Percentiles rank a stretch among this genome's conserved stretches.
phyloP scores from a whole-genome alignment of 2,113 vertebrate genomes.

The Chaenocephalus aceratus region DNA sequence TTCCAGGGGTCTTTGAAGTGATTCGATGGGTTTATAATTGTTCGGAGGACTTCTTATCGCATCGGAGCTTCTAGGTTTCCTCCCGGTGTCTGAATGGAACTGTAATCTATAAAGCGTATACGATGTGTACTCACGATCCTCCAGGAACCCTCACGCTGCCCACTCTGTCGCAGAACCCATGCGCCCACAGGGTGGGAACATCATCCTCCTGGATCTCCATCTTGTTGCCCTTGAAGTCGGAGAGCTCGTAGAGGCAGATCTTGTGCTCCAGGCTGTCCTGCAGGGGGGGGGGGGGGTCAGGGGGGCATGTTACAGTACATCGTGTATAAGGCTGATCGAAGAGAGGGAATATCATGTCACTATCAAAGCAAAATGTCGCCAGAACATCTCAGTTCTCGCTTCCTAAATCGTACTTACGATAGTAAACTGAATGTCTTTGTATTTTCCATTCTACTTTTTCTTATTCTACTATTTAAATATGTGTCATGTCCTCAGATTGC shows the following conservation, averaged over 20 bases:
- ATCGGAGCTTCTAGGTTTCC: neutral
- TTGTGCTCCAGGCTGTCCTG: conserved; percentile 93
- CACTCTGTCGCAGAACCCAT: conserved; percentile 94
- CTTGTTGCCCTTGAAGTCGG: conserved; percentile 96
- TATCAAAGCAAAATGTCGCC: too few relatives aligned
- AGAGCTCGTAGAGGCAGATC: conserved; percentile 92
- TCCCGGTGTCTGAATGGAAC: neutral
- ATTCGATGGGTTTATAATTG: too few relatives aligned
- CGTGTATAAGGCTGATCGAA: too few relatives aligned
- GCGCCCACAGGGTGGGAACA: conserved; percentile 93
- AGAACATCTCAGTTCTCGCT: too few relatives aligned
- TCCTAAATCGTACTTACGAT: too few relatives aligned
- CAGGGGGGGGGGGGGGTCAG: neutral
- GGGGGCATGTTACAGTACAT: neutral
- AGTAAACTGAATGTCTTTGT: too few relatives aligned
- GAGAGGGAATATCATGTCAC: too few relatives aligned
- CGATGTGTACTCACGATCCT: conserved; percentile 88
- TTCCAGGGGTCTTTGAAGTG: too few relatives aligned
- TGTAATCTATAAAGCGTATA: neutral
- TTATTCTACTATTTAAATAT: too few relatives aligned
- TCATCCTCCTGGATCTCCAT: conserved; percentile 96
- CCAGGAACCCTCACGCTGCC: conserved; percentile 93
- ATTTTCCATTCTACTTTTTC: too few relatives aligned
- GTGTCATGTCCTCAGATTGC: too few relatives aligned
- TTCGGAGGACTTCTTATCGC: too few relatives aligned